A percentile compares a stretch with the other conserved stretches of the same genome.
Evolutionary conservation across 1,140 invertebrate species (phyloP).

Genomic region (Cydia fagiglandana): DNA sequence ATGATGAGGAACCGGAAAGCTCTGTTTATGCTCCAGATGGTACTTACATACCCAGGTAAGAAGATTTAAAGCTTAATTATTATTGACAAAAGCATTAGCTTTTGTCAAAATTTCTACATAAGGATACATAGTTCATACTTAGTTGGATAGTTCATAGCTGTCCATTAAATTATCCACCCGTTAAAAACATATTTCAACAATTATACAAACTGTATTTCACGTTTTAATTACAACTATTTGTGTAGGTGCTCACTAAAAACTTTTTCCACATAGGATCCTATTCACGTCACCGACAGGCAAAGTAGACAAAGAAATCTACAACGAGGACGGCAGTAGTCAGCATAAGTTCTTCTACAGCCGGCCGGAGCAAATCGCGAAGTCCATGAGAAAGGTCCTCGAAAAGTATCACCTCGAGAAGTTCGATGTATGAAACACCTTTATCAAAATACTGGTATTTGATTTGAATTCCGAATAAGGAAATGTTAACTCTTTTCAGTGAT

Average conservation of each 20-base stretch:
- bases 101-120: too few relatives aligned
- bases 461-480: not conserved
- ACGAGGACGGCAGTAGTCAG: slow-evolving; percentile 79
- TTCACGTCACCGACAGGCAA: slow-evolving; percentile 76
- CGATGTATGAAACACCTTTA: slow-evolving; percentile 49
- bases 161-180: too few relatives aligned
- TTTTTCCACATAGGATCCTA: slow-evolving; percentile 58
- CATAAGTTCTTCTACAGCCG: slow-evolving; percentile 82
- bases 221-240: too few relatives aligned
- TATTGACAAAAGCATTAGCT: too few relatives aligned
- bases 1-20: slow-evolving; percentile 79
- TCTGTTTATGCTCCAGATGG: slow-evolving; percentile 80
- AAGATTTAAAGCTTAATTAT: not conserved
- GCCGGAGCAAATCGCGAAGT: slow-evolving; percentile 75
- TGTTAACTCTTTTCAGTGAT: slow-evolving; percentile 18
- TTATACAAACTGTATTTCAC: too few relatives aligned
- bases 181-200: too few relatives aligned
- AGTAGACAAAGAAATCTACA: slow-evolving; percentile 77
- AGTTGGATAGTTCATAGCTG: too few relatives aligned
- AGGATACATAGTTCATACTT: too few relatives aligned
- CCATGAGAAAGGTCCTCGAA: slow-evolving; percentile 75
- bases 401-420: slow-evolving; percentile 63
- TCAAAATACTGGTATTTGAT: slow-evolving; percentile 11
- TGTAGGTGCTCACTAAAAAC: not conserved
- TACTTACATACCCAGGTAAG: slow-evolving; percentile 81